Base-by-base conservation (phyloP, 1,140 invertebrate genomes). In the Caenorhabditis tropicalis region DNA sequence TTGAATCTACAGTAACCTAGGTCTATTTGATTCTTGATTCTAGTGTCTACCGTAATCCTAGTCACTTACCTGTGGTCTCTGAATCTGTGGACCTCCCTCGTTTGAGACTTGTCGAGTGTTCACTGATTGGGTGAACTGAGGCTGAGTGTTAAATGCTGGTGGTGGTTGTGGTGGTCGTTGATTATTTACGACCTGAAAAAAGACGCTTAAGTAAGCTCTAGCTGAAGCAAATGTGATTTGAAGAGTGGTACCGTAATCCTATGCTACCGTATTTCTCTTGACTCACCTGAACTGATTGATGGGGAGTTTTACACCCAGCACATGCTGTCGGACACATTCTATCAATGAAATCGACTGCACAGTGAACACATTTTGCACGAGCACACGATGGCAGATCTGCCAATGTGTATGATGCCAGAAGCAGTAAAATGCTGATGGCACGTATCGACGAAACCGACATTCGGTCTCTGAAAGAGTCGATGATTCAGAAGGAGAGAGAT, bases 261-360 rank as follows among this genome's bases (percentile, higher is more conserved):
- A n/a, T n/a, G n/a, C n/a, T n/a, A n/a, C n/a, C n/a, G n/a, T n/a
- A n/a, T n/a, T n/a, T n/a, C n/a, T n/a, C n/a, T n/a, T n/a, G n/a
- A n/a, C n/a, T 31, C n/a, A 74, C 33, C 36, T 43, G 36, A 46
- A 39, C 10, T 7, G 65, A 43, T 74, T 74, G 33, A 24, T 74
- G 65, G 10, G 33, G 36, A 24, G 36, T 24, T 29, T 79, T 39
- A 43, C 84, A 85, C 19, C 82, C 31, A 51, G 80, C 39, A 79
- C 84, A 85, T 1, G 81, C 84, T 24, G 81, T 36, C 15, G 84
- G 84, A 79, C 84, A 85, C 84, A 85, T 85, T 79, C 81, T 82
- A 33, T 31, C 49, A 24, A 82, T 85, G 81, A 85, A 85, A n/a
- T 85, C 84, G 21, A 85, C 84, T 1, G 58, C 80, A 82, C 84